Evolutionary conservation across 2,888 invertebrate genomes (phyloP), one percentile per base, ranked within the genome.

Genomic region (Meloe dianella): DNA sequence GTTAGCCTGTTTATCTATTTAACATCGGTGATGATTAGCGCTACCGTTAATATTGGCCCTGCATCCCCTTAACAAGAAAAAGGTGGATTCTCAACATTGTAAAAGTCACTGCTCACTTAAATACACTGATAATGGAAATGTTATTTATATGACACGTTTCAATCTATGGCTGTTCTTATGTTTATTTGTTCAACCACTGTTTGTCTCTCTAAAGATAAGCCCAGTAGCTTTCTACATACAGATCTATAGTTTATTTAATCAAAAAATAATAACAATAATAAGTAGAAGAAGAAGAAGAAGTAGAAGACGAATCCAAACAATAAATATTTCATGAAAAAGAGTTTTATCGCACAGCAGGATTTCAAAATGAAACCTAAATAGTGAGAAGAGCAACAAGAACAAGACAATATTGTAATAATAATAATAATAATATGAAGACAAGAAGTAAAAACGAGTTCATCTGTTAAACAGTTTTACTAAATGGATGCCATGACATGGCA

Each of bases 291-390:
- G 8, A 47, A 20, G n/a, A 47, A 47, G 14, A 12, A 38, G 38
- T 3, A 32, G 3, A 32, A 38, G 14, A 38, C n/a, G 10, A 10
- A 10, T 47, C 8, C 47, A 47, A 47, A 47, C 47, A 47, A 47
- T 47, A 20, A 47, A 47, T 47, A 47, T 47, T 47, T 47, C 47
- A 47, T 47, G 47, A 47, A 47, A 47, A 47, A 47, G 47, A 47
- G 22, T 47, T 47, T 47, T 47, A 47, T 47, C 17, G 20, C 47
- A 47, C 47, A 47, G 47, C 47, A 47, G 47, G 47, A 47, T 47
- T 47, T 47, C 20, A 47, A 22, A 41, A 41, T 20, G 47, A 47
- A 47, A 47, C 47, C 20, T 47, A n/a, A n/a, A n/a, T n/a, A 47
- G 47, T 47, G 47, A 20, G 47, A 47, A 47, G 9, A 47, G 8